Evolutionary conservation across 64 coral and sea anemone genomes (phyloP).

Genomic region (Dendrophyllia cribrosa): DNA sequence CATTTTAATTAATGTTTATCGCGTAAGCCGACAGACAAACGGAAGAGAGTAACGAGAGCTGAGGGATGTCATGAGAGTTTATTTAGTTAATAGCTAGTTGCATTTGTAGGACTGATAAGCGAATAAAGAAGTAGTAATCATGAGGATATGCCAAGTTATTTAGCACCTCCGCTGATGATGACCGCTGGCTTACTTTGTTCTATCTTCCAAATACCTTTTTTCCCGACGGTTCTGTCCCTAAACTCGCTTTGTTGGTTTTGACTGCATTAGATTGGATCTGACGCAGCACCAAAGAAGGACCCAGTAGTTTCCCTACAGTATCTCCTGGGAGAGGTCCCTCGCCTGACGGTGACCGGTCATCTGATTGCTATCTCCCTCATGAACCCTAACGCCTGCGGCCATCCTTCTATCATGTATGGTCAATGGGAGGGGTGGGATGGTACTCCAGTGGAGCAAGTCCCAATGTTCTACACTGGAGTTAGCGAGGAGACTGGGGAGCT

Average conservation of each 20-base stretch:
- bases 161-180: no score
- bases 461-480: conserved; percentile 39
- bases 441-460: conserved; percentile 13
- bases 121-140: no score
- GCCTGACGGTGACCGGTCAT: conserved; percentile 40
- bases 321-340: conserved; percentile 31
- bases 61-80: no score
- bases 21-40: no score
- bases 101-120: no score
- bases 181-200: no score
- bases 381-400: conserved; percentile 43
- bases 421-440: conserved; percentile 61
- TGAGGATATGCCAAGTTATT: no score
- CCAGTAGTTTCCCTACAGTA: conserved; percentile 4
- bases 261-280: neutral
- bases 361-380: conserved; percentile 26
- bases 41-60: no score
- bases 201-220: no score
- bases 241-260: neutral
- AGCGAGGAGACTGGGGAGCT: conserved; percentile 26
- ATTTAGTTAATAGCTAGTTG: no score
- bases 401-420: conserved; percentile 41
- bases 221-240: no score
- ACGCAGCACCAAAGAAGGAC: conserved; percentile 20
- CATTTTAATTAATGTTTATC: no score